Percentiles rank a stretch among this genome's conserved stretches.
These are phyloP conservation scores for Leptobrachium ailaonicum DNA, from an alignment of 2,113 vertebrate species.

Conservation along the genomic window DNA sequence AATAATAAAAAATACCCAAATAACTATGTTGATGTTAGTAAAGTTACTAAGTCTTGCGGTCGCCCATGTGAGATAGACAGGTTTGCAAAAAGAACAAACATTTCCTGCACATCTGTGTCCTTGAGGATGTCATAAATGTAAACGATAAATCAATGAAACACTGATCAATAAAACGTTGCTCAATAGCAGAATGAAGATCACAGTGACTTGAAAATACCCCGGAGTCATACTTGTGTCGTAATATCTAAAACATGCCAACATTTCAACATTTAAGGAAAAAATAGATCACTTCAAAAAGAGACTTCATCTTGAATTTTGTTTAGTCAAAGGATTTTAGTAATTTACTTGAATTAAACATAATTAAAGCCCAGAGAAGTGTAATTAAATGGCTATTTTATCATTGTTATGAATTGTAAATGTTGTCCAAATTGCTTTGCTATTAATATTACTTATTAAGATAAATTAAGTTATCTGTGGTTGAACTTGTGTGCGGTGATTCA, in stretches of 20 bases:
- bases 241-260: slow-evolving; percentile 66
- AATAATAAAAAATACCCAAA: no score
- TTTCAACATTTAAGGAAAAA: slow-evolving; percentile 11
- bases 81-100: background rate
- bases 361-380: background rate
- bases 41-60: no score
- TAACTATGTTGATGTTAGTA: no score
- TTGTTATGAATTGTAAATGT: no score
- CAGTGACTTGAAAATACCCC: background rate
- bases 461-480: no score
- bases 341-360: slow-evolving; percentile 22
- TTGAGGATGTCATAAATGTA: slow-evolving; percentile 24
- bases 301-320: slow-evolving; percentile 22
- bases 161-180: slow-evolving; percentile 12
- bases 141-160: slow-evolving; percentile 24
- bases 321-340: slow-evolving; percentile 22
- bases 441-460: no score
- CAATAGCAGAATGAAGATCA: slow-evolving; percentile 1
- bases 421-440: no score
- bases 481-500: no score
- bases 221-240: slow-evolving; percentile 24
- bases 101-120: slow-evolving; percentile 33
- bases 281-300: background rate
- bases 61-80: slow-evolving; percentile 4
- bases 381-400: no score